Conservation (phyloP, 1,140 invertebrate genomes). For the Temnothorax nylanderi region DNA sequence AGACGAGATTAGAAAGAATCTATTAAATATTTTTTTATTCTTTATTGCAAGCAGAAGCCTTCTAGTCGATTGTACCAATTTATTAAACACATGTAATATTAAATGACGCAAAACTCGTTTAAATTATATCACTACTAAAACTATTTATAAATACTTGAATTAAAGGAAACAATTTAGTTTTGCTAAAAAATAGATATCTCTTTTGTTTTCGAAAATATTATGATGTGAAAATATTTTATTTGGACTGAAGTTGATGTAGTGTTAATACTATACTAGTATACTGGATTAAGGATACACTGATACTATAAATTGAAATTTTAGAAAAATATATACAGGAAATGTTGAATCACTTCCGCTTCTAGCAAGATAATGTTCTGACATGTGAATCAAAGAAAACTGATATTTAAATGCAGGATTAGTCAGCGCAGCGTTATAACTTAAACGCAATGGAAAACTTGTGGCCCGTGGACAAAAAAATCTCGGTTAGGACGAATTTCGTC, state of each 20-base stretch:
- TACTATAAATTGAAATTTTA: constrained; percentile 3
- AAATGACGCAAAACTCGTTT: not conserved
- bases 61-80: not conserved
- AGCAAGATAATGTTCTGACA: not conserved
- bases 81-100: not conserved
- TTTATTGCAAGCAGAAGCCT: not conserved
- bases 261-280: not conserved
- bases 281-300: not conserved
- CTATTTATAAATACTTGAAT: not conserved
- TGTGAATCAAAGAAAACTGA: not conserved
- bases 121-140: not conserved
- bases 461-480: not conserved
- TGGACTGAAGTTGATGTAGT: not conserved
- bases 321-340: not conserved
- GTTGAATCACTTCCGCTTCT: not conserved
- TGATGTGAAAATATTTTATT: not conserved
- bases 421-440: not conserved
- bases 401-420: not conserved
- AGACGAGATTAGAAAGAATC: not conserved
- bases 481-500: not conserved
- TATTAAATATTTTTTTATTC: not conserved
- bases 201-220: not conserved
- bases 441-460: not conserved
- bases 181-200: not conserved
- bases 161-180: not conserved